Evolutionary conservation across 1,140 invertebrate genomes (phyloP).

Genomic region (Spodoptera frugiperda): DNA sequence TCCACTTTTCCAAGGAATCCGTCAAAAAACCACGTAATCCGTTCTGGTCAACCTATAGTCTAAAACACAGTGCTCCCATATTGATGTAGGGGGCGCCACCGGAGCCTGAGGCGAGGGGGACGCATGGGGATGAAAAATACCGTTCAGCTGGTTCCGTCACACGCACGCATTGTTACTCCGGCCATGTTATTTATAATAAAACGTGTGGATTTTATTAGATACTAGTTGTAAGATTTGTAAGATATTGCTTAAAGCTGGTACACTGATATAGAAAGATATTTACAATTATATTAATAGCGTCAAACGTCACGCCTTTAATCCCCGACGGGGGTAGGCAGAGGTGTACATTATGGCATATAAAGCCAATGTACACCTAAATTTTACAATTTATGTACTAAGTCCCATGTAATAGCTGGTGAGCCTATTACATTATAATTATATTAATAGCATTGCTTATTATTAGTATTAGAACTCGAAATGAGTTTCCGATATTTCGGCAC

Average conservation of each 20-base stretch:
- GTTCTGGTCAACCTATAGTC: conserved; percentile 2
- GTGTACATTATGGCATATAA: no score
- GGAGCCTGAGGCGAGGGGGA: not conserved
- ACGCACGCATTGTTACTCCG: conserved; percentile 15
- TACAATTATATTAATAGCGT: no score
- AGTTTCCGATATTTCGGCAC: no score
- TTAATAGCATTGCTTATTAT: no score
- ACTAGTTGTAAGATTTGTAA: not conserved
- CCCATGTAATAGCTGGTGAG: no score
- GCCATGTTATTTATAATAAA: not conserved
- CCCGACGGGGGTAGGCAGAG: no score
- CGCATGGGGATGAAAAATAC: conserved; percentile 28
- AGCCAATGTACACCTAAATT: no score
- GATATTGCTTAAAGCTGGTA: not conserved
- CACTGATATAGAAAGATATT: no score
- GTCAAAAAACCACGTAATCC: not conserved
- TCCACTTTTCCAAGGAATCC: not conserved
- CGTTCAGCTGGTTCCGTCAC: conserved; percentile 33
- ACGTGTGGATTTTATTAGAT: not conserved
- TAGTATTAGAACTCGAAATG: no score
- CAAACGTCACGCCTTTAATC: no score
- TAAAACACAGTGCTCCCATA: conserved; percentile 25
- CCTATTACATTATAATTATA: no score
- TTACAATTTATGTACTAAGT: no score
- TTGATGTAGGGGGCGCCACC: not conserved